These are phyloP conservation scores for Nasonia giraulti DNA, from an alignment of 1,140 invertebrate species.

Conservation along the genomic window DNA sequence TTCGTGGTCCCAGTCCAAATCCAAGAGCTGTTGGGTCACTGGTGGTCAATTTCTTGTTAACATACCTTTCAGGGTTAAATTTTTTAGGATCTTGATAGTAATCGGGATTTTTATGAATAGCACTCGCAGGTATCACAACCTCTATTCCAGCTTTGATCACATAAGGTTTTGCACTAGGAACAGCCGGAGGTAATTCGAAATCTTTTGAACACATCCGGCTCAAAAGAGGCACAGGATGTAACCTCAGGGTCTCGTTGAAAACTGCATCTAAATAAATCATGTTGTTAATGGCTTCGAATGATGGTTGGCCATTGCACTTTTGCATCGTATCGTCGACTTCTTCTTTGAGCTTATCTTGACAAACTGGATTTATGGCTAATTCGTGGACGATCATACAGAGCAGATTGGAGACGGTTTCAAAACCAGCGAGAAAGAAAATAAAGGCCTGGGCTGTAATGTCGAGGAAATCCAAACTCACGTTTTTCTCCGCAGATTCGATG, in stretches of 20 bases:
- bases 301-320: slow-evolving; percentile 52
- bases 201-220: slow-evolving; percentile 71
- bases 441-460: slow-evolving; percentile 62
- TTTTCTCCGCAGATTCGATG: slow-evolving; percentile 52
- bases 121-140: slow-evolving; percentile 70
- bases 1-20: slow-evolving; percentile 76
- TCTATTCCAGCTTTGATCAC: slow-evolving; percentile 58
- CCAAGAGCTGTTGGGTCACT: slow-evolving; percentile 70
- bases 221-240: slow-evolving; percentile 75
- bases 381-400: slow-evolving; percentile 64
- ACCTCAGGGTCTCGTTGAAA: slow-evolving; percentile 73
- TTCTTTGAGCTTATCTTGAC: slow-evolving; percentile 69
- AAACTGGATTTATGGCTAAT: slow-evolving; percentile 74
- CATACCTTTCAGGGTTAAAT: slow-evolving; percentile 76
- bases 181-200: slow-evolving; percentile 52
- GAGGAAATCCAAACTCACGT: slow-evolving; percentile 48
- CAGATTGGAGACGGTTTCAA: slow-evolving; percentile 67
- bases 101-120: slow-evolving; percentile 73
- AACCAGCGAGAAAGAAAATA: slow-evolving; percentile 67
- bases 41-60: slow-evolving; percentile 67
- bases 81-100: slow-evolving; percentile 72
- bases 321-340: slow-evolving; percentile 65
- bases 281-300: slow-evolving; percentile 55
- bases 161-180: slow-evolving; percentile 42
- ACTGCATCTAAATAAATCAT: slow-evolving; percentile 60